A percentile compares a stretch with the other conserved stretches of the same genome.
phyloP scores from a whole-genome alignment of 2,888 invertebrate species.

The Bhutanitis thaidina region DNA sequence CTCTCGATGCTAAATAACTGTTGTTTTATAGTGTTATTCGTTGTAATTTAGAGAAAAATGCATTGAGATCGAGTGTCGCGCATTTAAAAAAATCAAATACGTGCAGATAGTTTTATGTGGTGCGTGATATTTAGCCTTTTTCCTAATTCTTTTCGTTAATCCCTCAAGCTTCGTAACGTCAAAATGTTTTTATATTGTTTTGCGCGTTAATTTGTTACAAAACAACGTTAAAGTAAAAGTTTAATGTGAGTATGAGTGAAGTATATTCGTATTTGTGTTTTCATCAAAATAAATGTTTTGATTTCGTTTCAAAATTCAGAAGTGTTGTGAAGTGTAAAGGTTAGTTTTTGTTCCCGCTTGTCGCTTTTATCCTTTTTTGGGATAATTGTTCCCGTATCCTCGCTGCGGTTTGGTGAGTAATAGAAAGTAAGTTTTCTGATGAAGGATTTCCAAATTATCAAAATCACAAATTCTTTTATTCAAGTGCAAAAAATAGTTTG shows the following conservation, averaged over 20 bases:
- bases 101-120: constrained; percentile 24
- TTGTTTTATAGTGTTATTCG: constrained; percentile 54
- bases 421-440: constrained; percentile 60
- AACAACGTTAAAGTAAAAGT: constrained; percentile 19
- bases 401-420: constrained; percentile 71
- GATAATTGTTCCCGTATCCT: constrained; percentile 41
- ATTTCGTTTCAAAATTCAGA: constrained; percentile 32
- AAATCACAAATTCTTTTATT: background rate
- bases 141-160: constrained; percentile 37
- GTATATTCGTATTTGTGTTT: constrained; percentile 6
- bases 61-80: constrained; percentile 60
- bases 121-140: constrained; percentile 26
- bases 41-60: constrained; percentile 34
- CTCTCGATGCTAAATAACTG: constrained; percentile 71
- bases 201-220: constrained; percentile 39
- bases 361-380: constrained; percentile 55
- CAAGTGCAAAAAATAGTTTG: background rate
- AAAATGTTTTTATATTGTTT: constrained; percentile 65
- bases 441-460: constrained; percentile 53
- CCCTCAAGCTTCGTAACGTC: constrained; percentile 49
- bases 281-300: constrained; percentile 18
- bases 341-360: constrained; percentile 75
- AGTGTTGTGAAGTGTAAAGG: constrained; percentile 57
- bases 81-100: constrained; percentile 31
- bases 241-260: constrained; percentile 24